These are phyloP conservation scores for Ptychoptera contaminata DNA, from an alignment of 2,888 invertebrate genomes.

Conservation along the genomic window DNA sequence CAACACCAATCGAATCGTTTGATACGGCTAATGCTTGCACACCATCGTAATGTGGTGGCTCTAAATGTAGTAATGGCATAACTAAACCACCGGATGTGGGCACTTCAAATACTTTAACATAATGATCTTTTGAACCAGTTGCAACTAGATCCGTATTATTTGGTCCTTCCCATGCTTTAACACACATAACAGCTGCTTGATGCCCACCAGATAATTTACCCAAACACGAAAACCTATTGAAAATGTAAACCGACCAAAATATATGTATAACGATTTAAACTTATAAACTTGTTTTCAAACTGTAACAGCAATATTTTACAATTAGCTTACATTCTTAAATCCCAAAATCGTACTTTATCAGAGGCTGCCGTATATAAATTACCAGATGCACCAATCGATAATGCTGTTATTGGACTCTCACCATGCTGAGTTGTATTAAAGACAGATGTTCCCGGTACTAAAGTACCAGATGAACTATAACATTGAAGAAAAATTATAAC, in stretches of 20 bases:
- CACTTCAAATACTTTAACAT: constrained; percentile 44
- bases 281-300: neutral
- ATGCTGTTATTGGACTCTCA: constrained; percentile 51
- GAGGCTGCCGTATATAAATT: constrained; percentile 64
- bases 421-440: constrained; percentile 26
- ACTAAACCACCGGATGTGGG: constrained; percentile 33
- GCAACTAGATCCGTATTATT: constrained; percentile 46
- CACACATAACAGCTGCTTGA: constrained; percentile 72
- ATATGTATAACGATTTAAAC: neutral
- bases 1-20: constrained; percentile 33
- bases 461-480: constrained; percentile 44
- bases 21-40: constrained; percentile 61
- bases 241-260: neutral
- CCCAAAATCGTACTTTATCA: constrained; percentile 73
- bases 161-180: constrained; percentile 41
- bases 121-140: constrained; percentile 76
- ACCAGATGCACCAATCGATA: constrained; percentile 46
- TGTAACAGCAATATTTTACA: neutral
- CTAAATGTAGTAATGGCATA: constrained; percentile 45
- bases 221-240: constrained; percentile 43
- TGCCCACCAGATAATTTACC: constrained; percentile 65
- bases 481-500: constrained; percentile 21
- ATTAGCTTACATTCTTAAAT: constrained; percentile 44
- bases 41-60: constrained; percentile 83
- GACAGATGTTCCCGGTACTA: constrained; percentile 30